Percentiles rank a stretch among this genome's conserved stretches.
Conservation (phyloP, 2,888 invertebrate genomes). For the Phyllotreta cruciferae region DNA sequence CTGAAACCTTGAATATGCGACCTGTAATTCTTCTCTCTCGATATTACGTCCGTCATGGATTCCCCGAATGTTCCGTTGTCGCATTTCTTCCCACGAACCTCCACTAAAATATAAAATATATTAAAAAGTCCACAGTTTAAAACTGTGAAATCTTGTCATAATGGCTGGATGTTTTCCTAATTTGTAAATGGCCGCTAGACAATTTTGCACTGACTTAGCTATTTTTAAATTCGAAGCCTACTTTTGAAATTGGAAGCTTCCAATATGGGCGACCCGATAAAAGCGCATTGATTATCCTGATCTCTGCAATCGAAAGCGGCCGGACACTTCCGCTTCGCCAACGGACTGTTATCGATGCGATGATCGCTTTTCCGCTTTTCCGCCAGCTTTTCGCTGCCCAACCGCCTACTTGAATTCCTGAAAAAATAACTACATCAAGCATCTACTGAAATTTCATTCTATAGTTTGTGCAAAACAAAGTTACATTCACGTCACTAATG, state of each 20-base stretch:
- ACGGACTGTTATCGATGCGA: background rate
- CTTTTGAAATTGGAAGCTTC: conserved; percentile 17
- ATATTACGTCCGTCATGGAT: conserved; percentile 63
- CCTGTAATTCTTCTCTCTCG: conserved; percentile 68
- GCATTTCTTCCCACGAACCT: background rate
- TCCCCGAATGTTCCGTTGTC: conserved; percentile 45
- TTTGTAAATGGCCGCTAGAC: background rate
- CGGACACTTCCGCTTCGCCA: background rate
- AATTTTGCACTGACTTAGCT: no score
- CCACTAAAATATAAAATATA: background rate
- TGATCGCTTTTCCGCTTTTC: conserved; percentile 18
- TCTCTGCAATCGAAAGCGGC: conserved; percentile 20
- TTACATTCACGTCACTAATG: no score
- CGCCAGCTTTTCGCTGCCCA: background rate
- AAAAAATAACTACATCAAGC: background rate
- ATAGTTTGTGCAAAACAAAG: no score
- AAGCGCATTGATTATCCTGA: conserved; percentile 42
- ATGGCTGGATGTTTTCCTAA: no score
- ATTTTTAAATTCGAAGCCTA: conserved; percentile 11
- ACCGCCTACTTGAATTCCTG: background rate
- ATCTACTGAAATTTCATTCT: no score
- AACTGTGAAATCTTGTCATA: background rate
- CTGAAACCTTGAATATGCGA: conserved; percentile 69
- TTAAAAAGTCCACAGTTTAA: background rate
- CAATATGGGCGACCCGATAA: conserved; percentile 42